Evolutionary conservation across 1,140 invertebrate genomes (phyloP), one percentile per base, ranked within the genome.

Genomic region (Chironomus tepperi): DNA sequence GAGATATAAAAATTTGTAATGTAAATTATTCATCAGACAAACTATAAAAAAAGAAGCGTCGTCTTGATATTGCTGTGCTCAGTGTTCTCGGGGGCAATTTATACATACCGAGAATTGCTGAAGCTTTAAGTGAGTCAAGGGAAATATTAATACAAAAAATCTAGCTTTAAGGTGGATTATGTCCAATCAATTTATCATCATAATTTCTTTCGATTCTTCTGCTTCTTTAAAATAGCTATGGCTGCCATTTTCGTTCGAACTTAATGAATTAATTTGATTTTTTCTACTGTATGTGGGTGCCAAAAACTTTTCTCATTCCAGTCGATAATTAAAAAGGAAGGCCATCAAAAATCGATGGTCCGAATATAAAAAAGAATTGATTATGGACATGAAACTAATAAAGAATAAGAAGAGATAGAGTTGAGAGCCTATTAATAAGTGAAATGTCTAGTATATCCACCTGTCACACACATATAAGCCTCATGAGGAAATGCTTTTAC

Each of bases 141-240:
- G n/a, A 57, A n/a, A 57, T 57, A 15, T 12, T 57, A 57, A 57
- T 57, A 57, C n/a, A 57, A 57, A 15, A 15, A n/a, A 57, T 12
- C 47, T n/a, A 57, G 12, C 12, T n/a, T n/a, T 57, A 57, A 57
- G 47, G 12, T 21, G 16, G 65, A 70, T 70, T 70, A 70, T 70
- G 65, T 70, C 65, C 65, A 70, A 70, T 70, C 65, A 70, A 70
- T 70, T 70, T 70, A 70, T 70, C 65, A 21, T 70, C n/a, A 70
- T 70, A 34, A 34, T 70, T 70, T 70, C 16, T 70, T 9, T 16
- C n/a, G 9, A 9, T 70, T 19, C n/a, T 21, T 70, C 19, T 70
- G 47, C 47, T n/a, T n/a, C 12, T 57, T 57, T 57, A 15, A 34
- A 34, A 10, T 57, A 57, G 47, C 10, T 57, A 12, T 10, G 7